Conservation (phyloP, 1,140 invertebrate species). For the Neodiprion lecontei region DNA sequence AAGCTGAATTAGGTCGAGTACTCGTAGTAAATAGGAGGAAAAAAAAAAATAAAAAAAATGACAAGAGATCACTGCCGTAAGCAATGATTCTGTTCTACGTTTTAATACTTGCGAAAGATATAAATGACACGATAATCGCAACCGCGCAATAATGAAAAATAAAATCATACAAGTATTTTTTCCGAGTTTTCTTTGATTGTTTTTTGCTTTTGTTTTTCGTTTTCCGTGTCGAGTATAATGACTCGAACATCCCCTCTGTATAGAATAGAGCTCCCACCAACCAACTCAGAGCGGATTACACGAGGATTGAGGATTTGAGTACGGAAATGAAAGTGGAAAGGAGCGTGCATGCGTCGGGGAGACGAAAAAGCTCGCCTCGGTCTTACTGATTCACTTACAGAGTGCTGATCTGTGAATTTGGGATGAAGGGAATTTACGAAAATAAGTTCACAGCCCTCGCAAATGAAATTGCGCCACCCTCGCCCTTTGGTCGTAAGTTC, state of each 20-base stretch:
- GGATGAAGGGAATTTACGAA: constrained; percentile 14
- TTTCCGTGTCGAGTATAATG: too few relatives aligned
- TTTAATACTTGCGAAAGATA: too few relatives aligned
- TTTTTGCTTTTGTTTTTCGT: too few relatives aligned
- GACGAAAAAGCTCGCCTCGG: constrained; percentile 15
- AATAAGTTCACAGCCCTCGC: constrained; percentile 38
- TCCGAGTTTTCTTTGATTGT: too few relatives aligned
- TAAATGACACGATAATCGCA: too few relatives aligned
- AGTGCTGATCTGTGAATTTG: constrained; percentile 41
- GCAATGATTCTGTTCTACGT: too few relatives aligned
- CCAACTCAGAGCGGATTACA: constrained; percentile 35
- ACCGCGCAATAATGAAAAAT: too few relatives aligned
- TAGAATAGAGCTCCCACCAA: too few relatives aligned
- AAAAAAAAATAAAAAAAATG: neutral
- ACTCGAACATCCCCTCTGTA: too few relatives aligned
- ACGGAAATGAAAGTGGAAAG: constrained; percentile 28
- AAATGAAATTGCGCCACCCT: constrained; percentile 41
- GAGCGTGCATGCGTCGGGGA: constrained; percentile 23
- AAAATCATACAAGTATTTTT: too few relatives aligned
- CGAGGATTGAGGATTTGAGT: constrained; percentile 30
- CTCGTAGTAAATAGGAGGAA: neutral
- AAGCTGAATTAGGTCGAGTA: neutral
- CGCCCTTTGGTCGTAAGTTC: constrained; percentile 25
- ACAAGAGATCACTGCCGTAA: neutral
- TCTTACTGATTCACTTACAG: constrained; percentile 30